A percentile compares a stretch with the other conserved stretches of the same genome.
Conservation (phyloP, 2,797 vertebrate species). For the Chanos chanos region DNA sequence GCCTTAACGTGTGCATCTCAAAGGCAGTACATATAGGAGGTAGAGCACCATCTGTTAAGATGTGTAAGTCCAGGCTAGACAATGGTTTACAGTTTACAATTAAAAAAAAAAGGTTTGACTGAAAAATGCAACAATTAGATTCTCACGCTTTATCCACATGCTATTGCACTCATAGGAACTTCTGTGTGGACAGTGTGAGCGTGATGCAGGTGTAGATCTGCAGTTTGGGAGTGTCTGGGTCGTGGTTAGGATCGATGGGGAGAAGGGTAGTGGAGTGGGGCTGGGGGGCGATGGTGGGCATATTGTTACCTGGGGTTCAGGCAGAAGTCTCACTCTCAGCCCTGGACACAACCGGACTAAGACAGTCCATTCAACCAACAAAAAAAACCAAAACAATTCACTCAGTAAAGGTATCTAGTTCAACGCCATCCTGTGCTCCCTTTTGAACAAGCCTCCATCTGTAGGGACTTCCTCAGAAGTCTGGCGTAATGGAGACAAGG, state of each 20-base stretch:
- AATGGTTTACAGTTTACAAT: slow-evolving; percentile 65
- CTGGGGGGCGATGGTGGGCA: slow-evolving; percentile 33
- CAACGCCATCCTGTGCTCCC: slow-evolving; percentile 34
- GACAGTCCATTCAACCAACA: slow-evolving; percentile 49
- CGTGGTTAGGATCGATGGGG: slow-evolving; percentile 20
- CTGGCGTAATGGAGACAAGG: background rate
- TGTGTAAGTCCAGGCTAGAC: slow-evolving; percentile 70
- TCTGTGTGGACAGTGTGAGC: slow-evolving; percentile 72
- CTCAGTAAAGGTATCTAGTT: no score
- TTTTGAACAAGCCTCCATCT: background rate
- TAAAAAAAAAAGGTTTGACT: slow-evolving; percentile 53
- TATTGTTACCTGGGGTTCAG: slow-evolving; percentile 52
- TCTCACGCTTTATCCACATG: slow-evolving; percentile 68
- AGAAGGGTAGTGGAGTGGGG: slow-evolving; percentile 11
- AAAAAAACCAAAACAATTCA: slow-evolving; percentile 26
- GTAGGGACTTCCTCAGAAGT: background rate
- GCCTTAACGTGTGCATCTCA: no score
- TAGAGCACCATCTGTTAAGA: slow-evolving; percentile 88
- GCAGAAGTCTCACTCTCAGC: background rate
- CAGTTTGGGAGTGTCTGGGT: slow-evolving; percentile 53
- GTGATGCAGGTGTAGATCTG: no score
- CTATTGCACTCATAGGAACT: slow-evolving; percentile 80
- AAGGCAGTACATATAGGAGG: slow-evolving; percentile 83
- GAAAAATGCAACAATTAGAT: slow-evolving; percentile 58
- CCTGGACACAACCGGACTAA: slow-evolving; percentile 42